Base-by-base conservation (phyloP, 1,140 invertebrate species). In the Camponotus pennsylvanicus region DNA sequence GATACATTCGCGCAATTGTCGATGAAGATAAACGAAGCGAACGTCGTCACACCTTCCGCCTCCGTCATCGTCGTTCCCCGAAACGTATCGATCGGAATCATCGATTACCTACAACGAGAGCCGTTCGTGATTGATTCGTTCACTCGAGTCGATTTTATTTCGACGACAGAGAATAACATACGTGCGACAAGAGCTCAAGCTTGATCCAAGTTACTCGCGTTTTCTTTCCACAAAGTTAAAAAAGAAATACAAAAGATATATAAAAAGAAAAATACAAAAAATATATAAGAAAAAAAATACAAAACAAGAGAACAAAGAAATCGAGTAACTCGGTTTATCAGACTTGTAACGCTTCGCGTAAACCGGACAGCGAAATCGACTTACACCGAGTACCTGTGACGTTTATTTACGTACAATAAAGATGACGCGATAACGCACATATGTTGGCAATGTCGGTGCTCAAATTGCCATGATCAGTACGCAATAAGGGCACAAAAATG, bases 321-420 rank as follows among this genome's bases (percentile, higher is more conserved):
- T 49, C 45, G 45, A 49, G 42, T 37, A 64, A 27, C 4, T 27
- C 40, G 18, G 27, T 40, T 78, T 78, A 59, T 78, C 66, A 45
- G 59, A 45, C 42, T 18, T 45, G 18, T n/a, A 9, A 40, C 6
- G 13, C 21, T 21, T 21, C 15, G 6, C 3, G 34, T 52, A 52
- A 52, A 57, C 0, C 45, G n/a, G 9, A 18, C 61, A 40, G 8
- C 15, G 15, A 6, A 11, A 69, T 55, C 64, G 34, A 37, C 40
- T 32, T n/a, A 27, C 67, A 15, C 27, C 45, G n/a, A 80, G n/a
- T n/a, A 34, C 9, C 13, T n/a, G 18, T 27, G 21, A 55, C 49
- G n/a, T 80, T 80, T 69, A 80, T 80, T 70, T 80, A 69, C 55
- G 37, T 15, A 69, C 9, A 45, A 80, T 80, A 80, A 80, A 32